Percentiles rank a stretch among this genome's conserved stretches.
Conservation (phyloP, 2,113 vertebrate species). For the Brevimyrus niger region DNA sequence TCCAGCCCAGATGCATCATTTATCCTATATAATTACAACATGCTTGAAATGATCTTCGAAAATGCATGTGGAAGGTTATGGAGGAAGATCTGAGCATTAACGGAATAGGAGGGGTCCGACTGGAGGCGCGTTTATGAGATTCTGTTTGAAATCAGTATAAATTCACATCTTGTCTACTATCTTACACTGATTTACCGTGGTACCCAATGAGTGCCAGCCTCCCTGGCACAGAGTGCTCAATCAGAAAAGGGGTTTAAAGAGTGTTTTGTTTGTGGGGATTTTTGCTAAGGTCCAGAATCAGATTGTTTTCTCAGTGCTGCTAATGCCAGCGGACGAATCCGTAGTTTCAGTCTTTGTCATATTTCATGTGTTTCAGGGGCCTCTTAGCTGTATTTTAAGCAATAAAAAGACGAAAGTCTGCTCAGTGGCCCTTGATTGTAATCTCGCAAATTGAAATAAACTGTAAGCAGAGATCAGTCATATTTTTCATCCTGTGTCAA, state of each 20-base stretch:
- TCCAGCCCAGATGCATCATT: slow-evolving; percentile 5
- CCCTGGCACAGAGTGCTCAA: not conserved
- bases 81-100: not conserved
- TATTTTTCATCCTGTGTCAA: not conserved
- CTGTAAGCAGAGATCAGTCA: not conserved
- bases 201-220: too few relatives aligned
- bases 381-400: not conserved
- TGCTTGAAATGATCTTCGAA: not conserved
- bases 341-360: not conserved
- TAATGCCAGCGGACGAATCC: not conserved
- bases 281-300: not conserved
- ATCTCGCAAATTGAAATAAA: not conserved
- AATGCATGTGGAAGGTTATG: slow-evolving; percentile 21
- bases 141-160: slow-evolving; percentile 25
- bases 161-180: slow-evolving; percentile 22
- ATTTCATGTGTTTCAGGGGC: not conserved
- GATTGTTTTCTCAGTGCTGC: not conserved
- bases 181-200: slow-evolving; percentile 29
- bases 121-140: not conserved
- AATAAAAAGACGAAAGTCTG: not conserved
- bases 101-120: too few relatives aligned
- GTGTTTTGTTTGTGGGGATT: not conserved
- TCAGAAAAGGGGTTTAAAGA: not conserved
- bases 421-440: not conserved
- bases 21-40: slow-evolving; percentile 15